Conservation (phyloP, 1,140 invertebrate genomes). For the Penaeus chinensis region DNA sequence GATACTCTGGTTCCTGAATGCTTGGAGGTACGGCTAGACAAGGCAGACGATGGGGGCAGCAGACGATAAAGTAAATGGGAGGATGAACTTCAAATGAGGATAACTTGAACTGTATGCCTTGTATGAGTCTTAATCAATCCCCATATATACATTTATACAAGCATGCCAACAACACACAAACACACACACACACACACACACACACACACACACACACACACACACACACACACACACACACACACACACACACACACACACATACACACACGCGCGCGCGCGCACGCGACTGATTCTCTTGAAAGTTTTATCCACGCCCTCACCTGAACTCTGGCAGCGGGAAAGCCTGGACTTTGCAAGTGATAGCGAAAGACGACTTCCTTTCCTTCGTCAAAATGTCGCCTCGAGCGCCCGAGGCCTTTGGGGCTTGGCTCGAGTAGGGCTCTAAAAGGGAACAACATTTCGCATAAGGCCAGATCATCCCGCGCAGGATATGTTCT, state of each 20-base stretch:
- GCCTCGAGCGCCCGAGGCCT: constrained; percentile 68
- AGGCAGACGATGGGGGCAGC: no score
- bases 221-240: not conserved
- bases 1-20: no score
- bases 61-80: no score
- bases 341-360: constrained; percentile 79
- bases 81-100: no score
- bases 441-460: constrained; percentile 73
- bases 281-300: not conserved
- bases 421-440: constrained; percentile 74
- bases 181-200: not conserved
- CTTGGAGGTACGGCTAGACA: no score
- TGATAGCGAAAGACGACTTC: constrained; percentile 68
- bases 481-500: not conserved
- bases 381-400: constrained; percentile 67
- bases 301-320: not conserved
- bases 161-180: not conserved
- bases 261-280: not conserved
- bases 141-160: not conserved
- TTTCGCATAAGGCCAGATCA: not conserved
- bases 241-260: no score
- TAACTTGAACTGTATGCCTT: no score
- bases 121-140: no score
- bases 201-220: no score
- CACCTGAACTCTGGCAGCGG: constrained; percentile 78